These are phyloP conservation scores for Alaudala cheleensis DNA, from an alignment of 2,113 vertebrate species.

Conservation along the genomic window DNA sequence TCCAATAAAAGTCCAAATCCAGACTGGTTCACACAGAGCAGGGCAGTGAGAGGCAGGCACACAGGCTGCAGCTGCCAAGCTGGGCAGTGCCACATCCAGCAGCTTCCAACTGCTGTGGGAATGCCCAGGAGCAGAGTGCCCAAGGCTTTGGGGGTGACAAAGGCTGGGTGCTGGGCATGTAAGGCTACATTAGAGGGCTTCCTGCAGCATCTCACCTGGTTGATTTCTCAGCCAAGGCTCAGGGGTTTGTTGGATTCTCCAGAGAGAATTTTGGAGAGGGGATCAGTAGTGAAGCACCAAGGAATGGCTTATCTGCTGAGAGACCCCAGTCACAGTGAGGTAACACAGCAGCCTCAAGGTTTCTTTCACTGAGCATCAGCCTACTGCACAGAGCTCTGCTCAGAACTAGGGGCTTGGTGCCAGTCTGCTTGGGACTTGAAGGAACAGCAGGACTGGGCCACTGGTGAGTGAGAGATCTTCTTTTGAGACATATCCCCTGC, in stretches of 20 bases:
- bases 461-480: neutral
- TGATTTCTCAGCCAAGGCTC: neutral
- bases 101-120: neutral
- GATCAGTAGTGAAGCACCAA: neutral
- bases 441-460: neutral
- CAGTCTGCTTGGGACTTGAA: neutral
- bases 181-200: neutral
- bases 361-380: neutral
- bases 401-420: neutral
- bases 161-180: neutral
- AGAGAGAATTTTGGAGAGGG: neutral
- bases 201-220: neutral
- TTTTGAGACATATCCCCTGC: neutral
- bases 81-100: neutral
- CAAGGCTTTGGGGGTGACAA: fast-evolving
- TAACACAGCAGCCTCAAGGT: neutral
- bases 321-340: fast-evolving
- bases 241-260: neutral
- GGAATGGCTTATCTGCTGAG: neutral
- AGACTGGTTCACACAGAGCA: neutral
- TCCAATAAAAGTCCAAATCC: neutral
- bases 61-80: neutral
- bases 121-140: neutral
- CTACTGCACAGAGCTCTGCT: neutral
- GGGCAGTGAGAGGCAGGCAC: neutral